These are phyloP conservation scores for Ophion slaviceki DNA, from an alignment of 2,888 invertebrate genomes.

Conservation along the genomic window DNA sequence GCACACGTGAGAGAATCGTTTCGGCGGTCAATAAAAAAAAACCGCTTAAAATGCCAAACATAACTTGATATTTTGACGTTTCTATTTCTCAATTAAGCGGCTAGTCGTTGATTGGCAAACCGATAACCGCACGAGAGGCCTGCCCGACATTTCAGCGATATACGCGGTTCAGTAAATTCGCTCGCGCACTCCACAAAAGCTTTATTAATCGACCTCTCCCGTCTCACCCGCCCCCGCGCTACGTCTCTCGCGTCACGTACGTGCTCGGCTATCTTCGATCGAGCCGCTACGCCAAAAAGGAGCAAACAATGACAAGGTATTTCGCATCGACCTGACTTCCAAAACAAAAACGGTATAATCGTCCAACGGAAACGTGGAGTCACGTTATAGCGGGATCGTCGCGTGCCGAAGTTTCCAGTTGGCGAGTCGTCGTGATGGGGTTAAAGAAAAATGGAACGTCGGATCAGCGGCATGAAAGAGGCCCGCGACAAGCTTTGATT, in stretches of 20 bases:
- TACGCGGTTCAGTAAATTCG: slow-evolving; percentile 22
- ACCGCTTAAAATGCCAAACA: slow-evolving; percentile 18
- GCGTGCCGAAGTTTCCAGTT: slow-evolving; percentile 25
- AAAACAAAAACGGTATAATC: slow-evolving; percentile 14
- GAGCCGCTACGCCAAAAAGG: slow-evolving; percentile 5
- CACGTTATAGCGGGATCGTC: background rate
- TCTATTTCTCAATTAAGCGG: slow-evolving; percentile 47
- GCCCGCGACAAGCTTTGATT: background rate
- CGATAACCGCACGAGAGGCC: slow-evolving; percentile 35
- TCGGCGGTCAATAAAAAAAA: background rate
- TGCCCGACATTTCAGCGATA: slow-evolving; percentile 33
- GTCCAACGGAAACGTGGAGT: background rate
- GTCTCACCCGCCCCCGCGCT: background rate
- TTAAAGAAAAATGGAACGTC: slow-evolving; percentile 22
- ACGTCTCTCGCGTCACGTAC: background rate
- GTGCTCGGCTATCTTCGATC: slow-evolving; percentile 9
- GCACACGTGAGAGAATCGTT: background rate
- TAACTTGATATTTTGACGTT: slow-evolving; percentile 35
- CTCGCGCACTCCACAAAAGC: background rate
- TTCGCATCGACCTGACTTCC: background rate
- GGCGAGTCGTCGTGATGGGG: background rate
- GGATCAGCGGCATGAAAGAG: background rate
- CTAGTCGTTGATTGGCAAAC: slow-evolving; percentile 42
- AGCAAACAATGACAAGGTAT: slow-evolving; percentile 4
- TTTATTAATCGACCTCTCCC: slow-evolving; percentile 16